These are phyloP conservation scores for Campaea margaritaria DNA, from an alignment of 2,888 invertebrate genomes.

Conservation along the genomic window DNA sequence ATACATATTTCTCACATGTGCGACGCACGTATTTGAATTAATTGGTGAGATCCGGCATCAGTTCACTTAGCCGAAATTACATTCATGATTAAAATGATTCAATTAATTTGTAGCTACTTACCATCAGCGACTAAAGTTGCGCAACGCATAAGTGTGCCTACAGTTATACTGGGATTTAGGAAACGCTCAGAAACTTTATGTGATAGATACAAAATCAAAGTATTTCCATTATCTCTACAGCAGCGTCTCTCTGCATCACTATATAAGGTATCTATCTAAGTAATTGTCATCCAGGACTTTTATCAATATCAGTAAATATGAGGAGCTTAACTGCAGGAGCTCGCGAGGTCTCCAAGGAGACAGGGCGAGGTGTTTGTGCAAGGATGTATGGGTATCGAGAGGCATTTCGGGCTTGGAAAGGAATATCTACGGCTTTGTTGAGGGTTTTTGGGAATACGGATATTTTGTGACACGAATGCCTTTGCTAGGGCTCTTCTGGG, in stretches of 20 bases:
- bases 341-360: slow-evolving; percentile 17
- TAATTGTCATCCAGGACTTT: slow-evolving; percentile 69
- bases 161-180: too few species aligned
- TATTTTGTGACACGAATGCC: not conserved
- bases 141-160: too few species aligned
- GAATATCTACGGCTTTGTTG: slow-evolving; percentile 23
- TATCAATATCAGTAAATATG: slow-evolving; percentile 74
- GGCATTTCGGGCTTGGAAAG: slow-evolving; percentile 21
- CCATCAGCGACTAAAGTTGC: too few species aligned
- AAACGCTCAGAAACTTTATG: too few species aligned
- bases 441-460: slow-evolving; percentile 2
- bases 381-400: slow-evolving; percentile 35
- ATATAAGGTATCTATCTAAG: slow-evolving; percentile 36
- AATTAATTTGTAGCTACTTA: too few species aligned
- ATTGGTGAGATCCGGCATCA: too few species aligned
- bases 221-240: slow-evolving; percentile 9
- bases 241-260: slow-evolving; percentile 11
- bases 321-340: slow-evolving; percentile 50
- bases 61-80: too few species aligned
- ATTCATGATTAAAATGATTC: too few species aligned
- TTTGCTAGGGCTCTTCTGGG: not conserved
- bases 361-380: slow-evolving; percentile 13
- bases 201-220: too few species aligned
- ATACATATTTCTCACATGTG: too few species aligned
- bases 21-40: too few species aligned